Base-by-base conservation (phyloP, 2,888 invertebrate genomes). In the Biston stratarius region DNA sequence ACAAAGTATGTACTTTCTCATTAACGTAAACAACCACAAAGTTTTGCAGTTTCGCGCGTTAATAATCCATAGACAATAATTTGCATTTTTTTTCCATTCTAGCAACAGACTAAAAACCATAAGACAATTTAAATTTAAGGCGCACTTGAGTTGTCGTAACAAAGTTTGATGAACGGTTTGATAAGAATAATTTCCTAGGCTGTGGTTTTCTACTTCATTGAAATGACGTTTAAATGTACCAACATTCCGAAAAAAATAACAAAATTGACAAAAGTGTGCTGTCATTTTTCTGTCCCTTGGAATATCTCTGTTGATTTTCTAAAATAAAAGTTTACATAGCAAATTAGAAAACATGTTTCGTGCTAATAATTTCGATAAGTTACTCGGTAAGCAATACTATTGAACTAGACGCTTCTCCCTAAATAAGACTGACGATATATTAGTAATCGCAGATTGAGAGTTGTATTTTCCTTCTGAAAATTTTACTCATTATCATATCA, bases 321-420 rank as follows among this genome's bases (percentile, higher is more conserved):
- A 87, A 86, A 88, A 89, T 84, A 88, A 85, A 86, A 88, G 82
- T 84, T 82, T 81, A 81, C 34, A 77, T 81, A 77, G 76, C 78
- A 72, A 79, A 75, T 71, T 77, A 80, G 71, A 78, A 83, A 95
- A 90, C 78, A 96, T 96, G 96, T 96, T 96, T 87, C 92, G 94
- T 77, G 91, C 94, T 72, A 92, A 94, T 78, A 94, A 94, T 88
- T 96, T 96, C 85, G 96, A 96, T 85, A 96, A 95, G 92, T 90
- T 96, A 82, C 93, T 96, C 74, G 96, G 96, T 96, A 88, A 91
- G 94, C 83, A 70, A 71, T 49, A 44, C 64, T 61, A 60, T 57
- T 55, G 11, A 51, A 40, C 36, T 58, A 61, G 42, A 58, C 42
- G 0, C 45, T 59, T 44, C 56, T 48, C 48, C 61, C 58, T 51